Conservation (phyloP, 2,113 vertebrate species). For the Mustela lutreola region DNA sequence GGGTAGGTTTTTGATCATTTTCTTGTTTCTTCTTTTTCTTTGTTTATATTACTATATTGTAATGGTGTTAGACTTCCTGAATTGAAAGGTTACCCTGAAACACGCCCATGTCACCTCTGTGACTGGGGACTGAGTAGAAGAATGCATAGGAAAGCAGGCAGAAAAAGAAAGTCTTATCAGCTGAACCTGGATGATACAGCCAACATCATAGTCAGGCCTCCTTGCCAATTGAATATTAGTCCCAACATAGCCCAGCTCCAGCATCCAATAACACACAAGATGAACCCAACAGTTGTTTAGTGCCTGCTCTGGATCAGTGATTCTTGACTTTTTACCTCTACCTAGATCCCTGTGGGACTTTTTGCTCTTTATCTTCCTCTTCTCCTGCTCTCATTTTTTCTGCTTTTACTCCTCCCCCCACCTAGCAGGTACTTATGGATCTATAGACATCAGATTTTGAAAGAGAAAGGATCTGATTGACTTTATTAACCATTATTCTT, state of each 20-base stretch:
- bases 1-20: background rate
- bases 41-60: background rate
- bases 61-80: background rate
- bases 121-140: background rate
- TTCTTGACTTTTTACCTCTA: background rate
- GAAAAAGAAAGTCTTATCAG: background rate
- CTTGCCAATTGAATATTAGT: background rate
- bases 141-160: background rate
- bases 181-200: background rate
- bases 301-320: background rate
- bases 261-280: background rate
- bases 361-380: background rate
- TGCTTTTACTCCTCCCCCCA: background rate
- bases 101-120: background rate
- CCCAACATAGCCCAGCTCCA: too few species aligned
- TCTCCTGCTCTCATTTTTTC: background rate
- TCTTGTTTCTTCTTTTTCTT: background rate
- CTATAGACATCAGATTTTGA: background rate
- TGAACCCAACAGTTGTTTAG: background rate
- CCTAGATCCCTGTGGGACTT: background rate
- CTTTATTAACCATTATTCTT: background rate
- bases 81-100: background rate
- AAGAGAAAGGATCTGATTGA: background rate
- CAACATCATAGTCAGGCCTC: background rate
- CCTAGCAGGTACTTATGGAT: background rate